Conservation (phyloP, 2,888 invertebrate species). For the Phasia obesa region DNA sequence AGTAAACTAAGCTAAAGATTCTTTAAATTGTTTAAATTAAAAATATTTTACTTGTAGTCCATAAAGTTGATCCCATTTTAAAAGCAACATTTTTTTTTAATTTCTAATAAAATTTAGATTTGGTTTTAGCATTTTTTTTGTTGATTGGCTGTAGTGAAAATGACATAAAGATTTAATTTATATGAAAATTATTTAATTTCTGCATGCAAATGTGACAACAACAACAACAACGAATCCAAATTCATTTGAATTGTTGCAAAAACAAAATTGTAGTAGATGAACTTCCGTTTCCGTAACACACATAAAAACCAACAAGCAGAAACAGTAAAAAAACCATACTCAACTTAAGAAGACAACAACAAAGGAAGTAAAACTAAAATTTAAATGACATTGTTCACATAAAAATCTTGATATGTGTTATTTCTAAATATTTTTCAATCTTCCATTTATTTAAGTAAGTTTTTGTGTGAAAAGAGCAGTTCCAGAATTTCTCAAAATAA, state of each 20-base stretch:
- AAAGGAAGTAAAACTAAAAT: constrained; percentile 19
- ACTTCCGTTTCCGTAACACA: constrained; percentile 37
- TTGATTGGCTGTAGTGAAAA: constrained; percentile 40
- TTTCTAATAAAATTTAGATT: too few species aligned
- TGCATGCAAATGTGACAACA: constrained; percentile 49
- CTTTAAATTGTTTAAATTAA: too few species aligned
- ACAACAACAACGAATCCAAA: constrained; percentile 6
- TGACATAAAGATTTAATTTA: constrained; percentile 65
- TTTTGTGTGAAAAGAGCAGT: neutral
- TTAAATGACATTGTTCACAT: constrained; percentile 32
- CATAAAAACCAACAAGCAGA: constrained; percentile 6
- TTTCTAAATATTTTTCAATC: neutral
- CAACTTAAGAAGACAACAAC: neutral
- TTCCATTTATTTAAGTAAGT: neutral
- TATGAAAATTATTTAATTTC: constrained; percentile 65
- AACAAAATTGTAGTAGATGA: constrained; percentile 10
- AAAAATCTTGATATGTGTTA: constrained; percentile 17
- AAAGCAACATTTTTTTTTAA: neutral
- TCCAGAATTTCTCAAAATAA: too few species aligned
- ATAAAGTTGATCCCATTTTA: neutral
- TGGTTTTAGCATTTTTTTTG: neutral
- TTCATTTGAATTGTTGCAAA: neutral
- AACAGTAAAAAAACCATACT: constrained; percentile 2
- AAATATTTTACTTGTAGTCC: too few species aligned
- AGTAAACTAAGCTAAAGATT: too few species aligned